Percentiles rank a stretch among this genome's conserved stretches.
Conservation (phyloP, 2,113 vertebrate species). For the Conger conger region DNA sequence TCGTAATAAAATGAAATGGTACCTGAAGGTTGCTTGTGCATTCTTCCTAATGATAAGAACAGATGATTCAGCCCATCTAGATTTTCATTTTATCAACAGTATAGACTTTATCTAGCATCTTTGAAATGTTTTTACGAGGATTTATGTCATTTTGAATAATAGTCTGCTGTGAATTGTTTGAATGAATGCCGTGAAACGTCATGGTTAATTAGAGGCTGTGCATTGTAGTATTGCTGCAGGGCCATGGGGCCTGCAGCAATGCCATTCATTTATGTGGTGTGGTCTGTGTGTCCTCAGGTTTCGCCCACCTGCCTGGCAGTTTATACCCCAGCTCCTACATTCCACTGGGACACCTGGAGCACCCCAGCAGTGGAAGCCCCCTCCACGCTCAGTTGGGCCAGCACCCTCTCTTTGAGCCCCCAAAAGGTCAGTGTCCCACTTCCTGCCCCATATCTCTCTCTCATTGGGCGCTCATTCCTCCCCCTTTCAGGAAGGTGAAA, state of each 20-base stretch:
- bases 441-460: neutral
- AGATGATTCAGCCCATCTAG: neutral
- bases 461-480: neutral
- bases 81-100: neutral
- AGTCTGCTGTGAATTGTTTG: neutral
- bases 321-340: conserved; percentile 89
- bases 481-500: neutral
- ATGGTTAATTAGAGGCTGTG: neutral
- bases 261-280: neutral
- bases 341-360: conserved; percentile 88
- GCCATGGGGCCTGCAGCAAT: neutral
- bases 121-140: neutral
- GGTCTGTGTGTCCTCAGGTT: conserved; percentile 73
- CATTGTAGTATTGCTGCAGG: neutral
- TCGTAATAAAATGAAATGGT: neutral
- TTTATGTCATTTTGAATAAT: neutral
- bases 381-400: conserved; percentile 75
- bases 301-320: conserved; percentile 81
- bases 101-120: neutral
- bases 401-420: conserved; percentile 86
- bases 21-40: neutral
- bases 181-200: no score
- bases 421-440: conserved; percentile 82
- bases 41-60: neutral
- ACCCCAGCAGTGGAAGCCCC: conserved; percentile 50